Base-by-base conservation (phyloP, 2,113 vertebrate genomes). In the Emydura subglobosa region DNA sequence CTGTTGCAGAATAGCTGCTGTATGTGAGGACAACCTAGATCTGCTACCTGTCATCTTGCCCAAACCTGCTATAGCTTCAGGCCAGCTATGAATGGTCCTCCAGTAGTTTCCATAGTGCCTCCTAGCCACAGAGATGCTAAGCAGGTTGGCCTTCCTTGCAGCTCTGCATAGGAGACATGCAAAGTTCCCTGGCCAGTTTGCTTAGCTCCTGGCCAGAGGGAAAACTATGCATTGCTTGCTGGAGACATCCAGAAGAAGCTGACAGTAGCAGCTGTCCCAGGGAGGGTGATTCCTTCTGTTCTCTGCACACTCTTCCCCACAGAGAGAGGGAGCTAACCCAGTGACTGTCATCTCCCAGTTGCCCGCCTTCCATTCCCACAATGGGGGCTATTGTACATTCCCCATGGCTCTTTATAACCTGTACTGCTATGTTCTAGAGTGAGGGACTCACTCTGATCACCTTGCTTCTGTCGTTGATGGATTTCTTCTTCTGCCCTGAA, bases 81-180 rank as follows among this genome's bases (percentile, higher is more conserved):
- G 29, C 22, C 47, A n/a, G 34, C 10, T 27, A 6, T n/a, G n/a
- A 27, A 31, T 11, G 39, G 49, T 89, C 39, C 27, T 83, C 14
- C 7, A 2, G 50, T 39, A 29, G 24, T 51, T 1, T 1, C 76
- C 68, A 81, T 17, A 31, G 42, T 25, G 47, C 42, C 29, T 44
- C 44, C 82, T 79, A 17, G 27, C 7, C 34, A 47, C 39, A 53
- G 49, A 19, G 12, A 49, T 3, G 59, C 24, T 51, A 13, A 16
- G 24, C 22, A 21, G 1, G 0, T 1, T 1, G 2, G 59, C 29
- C 82, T 27, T 87, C 34, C 21, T 27, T n/a, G 47, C 0, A 2
- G 49, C 25, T n/a, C 22, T 31, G 51, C n/a, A 21, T 2, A 42
- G n/a, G 21, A 22, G 1, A 55, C 50, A 1, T 7, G 51, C n/a